phyloP scores from a whole-genome alignment of 2,113 vertebrate genomes.

The Pleuronectes platessa region DNA sequence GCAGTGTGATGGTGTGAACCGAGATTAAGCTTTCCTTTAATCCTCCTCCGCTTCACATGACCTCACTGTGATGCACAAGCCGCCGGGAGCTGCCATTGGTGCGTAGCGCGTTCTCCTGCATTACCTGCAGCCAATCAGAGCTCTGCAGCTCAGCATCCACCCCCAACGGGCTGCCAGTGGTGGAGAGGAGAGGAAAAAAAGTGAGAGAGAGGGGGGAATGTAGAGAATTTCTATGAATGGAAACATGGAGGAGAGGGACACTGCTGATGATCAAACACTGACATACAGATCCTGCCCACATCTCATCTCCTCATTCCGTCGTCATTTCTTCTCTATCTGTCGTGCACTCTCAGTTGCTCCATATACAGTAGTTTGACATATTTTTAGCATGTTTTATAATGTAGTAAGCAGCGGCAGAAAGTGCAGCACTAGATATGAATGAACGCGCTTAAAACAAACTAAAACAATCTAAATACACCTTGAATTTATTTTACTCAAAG shows the following conservation, averaged over 20 bases:
- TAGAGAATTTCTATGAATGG: slow-evolving; percentile 66
- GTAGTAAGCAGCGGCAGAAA: not conserved
- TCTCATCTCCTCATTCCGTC: not conserved
- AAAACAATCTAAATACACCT: too few species aligned
- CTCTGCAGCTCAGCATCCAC: slow-evolving; percentile 57
- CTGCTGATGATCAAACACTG: slow-evolving; percentile 35
- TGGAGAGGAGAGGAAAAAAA: slow-evolving; percentile 12
- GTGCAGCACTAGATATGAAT: not conserved
- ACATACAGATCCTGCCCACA: not conserved
- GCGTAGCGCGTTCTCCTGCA: slow-evolving; percentile 40
- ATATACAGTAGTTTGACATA: too few species aligned
- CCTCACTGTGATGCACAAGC: slow-evolving; percentile 71
- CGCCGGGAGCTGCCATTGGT: slow-evolving; percentile 66
- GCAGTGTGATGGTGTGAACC: slow-evolving; percentile 53
- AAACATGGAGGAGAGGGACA: slow-evolving; percentile 55
- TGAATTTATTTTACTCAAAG: too few species aligned
- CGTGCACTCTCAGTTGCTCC: not conserved
- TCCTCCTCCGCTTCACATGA: slow-evolving; percentile 75
- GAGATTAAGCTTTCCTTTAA: slow-evolving; percentile 73
- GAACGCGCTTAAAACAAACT: not conserved
- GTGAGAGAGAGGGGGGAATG: not conserved
- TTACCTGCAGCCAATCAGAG: slow-evolving; percentile 75
- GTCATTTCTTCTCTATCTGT: not conserved
- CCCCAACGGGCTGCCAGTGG: slow-evolving; percentile 49
- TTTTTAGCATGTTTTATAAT: too few species aligned